Conservation (phyloP, 1,140 invertebrate species). For the Colletes gigas region DNA sequence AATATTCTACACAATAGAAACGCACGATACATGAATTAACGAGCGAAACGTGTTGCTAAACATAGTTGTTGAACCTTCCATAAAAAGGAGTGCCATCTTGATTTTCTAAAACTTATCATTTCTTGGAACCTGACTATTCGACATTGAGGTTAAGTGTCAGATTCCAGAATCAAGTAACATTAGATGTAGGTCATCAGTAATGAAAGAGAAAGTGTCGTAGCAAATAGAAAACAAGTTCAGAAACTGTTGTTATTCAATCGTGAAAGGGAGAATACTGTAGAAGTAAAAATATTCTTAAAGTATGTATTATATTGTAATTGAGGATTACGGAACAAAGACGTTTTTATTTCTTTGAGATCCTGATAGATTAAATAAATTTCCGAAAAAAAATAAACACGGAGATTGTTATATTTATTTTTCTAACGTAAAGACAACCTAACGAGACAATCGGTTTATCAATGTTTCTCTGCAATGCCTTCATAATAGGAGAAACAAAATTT, state of each 20-base stretch:
- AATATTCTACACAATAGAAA: constrained; percentile 17
- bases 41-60: background rate
- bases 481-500: background rate
- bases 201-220: constrained; percentile 37
- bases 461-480: background rate
- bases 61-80: background rate
- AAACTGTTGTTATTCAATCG: background rate
- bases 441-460: background rate
- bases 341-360: background rate
- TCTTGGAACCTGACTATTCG: background rate
- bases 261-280: background rate
- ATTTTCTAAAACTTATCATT: background rate
- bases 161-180: constrained; percentile 15
- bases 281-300: background rate
- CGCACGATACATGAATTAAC: constrained; percentile 14
- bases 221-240: constrained; percentile 20
- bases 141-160: constrained; percentile 16
- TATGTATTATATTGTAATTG: background rate
- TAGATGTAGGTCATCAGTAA: constrained; percentile 31
- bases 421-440: background rate
- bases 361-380: background rate
- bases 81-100: background rate
- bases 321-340: background rate
- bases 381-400: background rate
- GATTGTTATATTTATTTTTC: background rate